These are phyloP conservation scores for Rhaphigaster nebulosa DNA, from an alignment of 2,888 invertebrate genomes.

Conservation along the genomic window DNA sequence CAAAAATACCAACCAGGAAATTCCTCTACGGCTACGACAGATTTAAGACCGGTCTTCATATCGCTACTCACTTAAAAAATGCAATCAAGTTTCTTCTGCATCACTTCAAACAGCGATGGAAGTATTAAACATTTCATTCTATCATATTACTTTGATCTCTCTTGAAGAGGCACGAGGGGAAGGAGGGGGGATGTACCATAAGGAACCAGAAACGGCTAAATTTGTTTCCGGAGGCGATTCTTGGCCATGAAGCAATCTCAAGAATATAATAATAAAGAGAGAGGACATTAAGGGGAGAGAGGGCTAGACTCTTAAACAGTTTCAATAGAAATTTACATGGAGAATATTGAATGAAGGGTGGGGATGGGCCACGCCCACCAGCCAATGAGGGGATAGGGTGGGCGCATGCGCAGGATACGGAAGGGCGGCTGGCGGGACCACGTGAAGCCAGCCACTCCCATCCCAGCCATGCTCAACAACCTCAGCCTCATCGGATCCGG, in stretches of 20 bases:
- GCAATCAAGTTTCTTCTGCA: conserved; percentile 35
- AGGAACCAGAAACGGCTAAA: conserved; percentile 49
- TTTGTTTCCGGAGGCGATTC: conserved; percentile 48
- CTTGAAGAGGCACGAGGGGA: not conserved
- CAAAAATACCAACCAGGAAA: not conserved
- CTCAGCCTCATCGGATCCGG: conserved; percentile 67
- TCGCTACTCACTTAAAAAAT: not conserved
- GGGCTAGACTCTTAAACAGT: conserved; percentile 62
- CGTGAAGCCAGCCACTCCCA: conserved; percentile 13
- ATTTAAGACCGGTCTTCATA: not conserved
- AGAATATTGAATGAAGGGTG: conserved; percentile 63
- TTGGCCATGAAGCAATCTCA: conserved; percentile 48
- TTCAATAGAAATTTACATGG: conserved; percentile 65
- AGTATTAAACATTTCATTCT: conserved; percentile 50
- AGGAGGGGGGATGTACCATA: not conserved
- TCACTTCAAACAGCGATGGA: conserved; percentile 40
- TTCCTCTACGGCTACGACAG: not conserved
- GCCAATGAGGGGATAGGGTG: conserved; percentile 43
- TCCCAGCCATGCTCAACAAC: conserved; percentile 67
- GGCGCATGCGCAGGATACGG: conserved; percentile 42
- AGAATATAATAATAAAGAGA: conserved; percentile 62
- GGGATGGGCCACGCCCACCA: conserved; percentile 49
- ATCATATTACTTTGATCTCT: conserved; percentile 46
- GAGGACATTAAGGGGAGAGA: conserved; percentile 59
- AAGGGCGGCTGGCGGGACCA: conserved; percentile 60